These are phyloP conservation scores for Cosmia trapezina DNA, from an alignment of 2,888 invertebrate species.

Conservation along the genomic window DNA sequence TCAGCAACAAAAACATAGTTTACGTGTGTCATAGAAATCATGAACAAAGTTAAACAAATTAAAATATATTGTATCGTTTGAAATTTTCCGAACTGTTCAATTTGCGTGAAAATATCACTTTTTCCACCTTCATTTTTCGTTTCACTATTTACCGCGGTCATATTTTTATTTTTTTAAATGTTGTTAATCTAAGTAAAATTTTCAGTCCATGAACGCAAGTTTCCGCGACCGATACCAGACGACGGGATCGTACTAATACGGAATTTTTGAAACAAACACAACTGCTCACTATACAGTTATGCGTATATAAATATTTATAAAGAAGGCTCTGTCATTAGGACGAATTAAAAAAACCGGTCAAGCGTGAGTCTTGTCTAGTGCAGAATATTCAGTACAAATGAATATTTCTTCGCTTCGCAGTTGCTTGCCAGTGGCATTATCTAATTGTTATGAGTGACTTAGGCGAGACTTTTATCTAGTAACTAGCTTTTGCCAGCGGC, in stretches of 20 bases:
- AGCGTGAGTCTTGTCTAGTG: slow-evolving; percentile 22
- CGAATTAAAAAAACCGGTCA: slow-evolving; percentile 25
- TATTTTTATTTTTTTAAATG: slow-evolving; percentile 28
- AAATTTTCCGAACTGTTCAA: slow-evolving; percentile 78
- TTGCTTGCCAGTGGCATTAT: slow-evolving; percentile 2
- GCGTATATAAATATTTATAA: slow-evolving; percentile 43
- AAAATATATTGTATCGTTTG: slow-evolving; percentile 79
- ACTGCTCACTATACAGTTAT: slow-evolving; percentile 46
- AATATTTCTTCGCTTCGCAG: neutral
- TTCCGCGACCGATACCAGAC: slow-evolving; percentile 34
- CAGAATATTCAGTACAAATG: slow-evolving; percentile 39
- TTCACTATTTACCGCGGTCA: slow-evolving; percentile 45
- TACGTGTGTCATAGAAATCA: slow-evolving; percentile 83
- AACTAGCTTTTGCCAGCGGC: too few species aligned
- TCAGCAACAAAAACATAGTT: slow-evolving; percentile 84
- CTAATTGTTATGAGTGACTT: too few species aligned
- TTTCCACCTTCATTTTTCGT: slow-evolving; percentile 35
- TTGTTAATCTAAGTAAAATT: too few species aligned
- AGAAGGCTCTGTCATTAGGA: slow-evolving; percentile 23
- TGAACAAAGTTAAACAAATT: slow-evolving; percentile 77
- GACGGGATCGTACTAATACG: slow-evolving; percentile 42
- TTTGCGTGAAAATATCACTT: slow-evolving; percentile 62
- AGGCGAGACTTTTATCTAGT: too few species aligned
- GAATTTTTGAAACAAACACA: slow-evolving; percentile 38
- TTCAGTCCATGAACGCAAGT: neutral